Evolutionary conservation across 2,888 invertebrate species (phyloP), one percentile per base, ranked within the genome.

Genomic region (Litoditis marina): DNA sequence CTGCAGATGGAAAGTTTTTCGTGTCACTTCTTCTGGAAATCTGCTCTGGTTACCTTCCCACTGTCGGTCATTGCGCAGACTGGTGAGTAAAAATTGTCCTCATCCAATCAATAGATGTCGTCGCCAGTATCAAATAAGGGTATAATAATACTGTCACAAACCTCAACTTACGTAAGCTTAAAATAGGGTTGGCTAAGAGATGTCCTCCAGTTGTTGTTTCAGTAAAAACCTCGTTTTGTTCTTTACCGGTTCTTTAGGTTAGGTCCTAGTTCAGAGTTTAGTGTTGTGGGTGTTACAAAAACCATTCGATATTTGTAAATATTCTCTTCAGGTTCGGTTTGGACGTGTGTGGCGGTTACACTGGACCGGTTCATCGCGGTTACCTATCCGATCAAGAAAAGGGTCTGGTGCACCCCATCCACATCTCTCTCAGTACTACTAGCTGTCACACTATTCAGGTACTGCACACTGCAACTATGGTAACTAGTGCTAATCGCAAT

Each of bases 281-380:
- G n/a, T 39, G 11, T 39, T 39, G 13, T 11, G 13, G n/a, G 11
- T 39, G 13, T 22, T 8, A 11, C 1, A 13, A n/a, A 13, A 16
- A 25, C 1, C 49, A 22, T 13, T 25, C 54, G 6, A 1, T 34
- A n/a, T 53, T 3, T 0, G 6, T 16, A 8, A 50, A 11, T 28
- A n/a, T 19, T 16, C 53, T 30, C 25, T 56, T 58, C 42, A 58
- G 78, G 77, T 13, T 75, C 75, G 8, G 79, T 80, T 22, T 80
- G 78, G 78, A 81, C 80, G 22, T 79, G 78, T 49, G 80, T 80
- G n/a, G 80, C 80, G 13, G 77, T 80, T 7, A 80, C 80, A 4
- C 73, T 80, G 8, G 80, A 80, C 55, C 75, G 80, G 7, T 79
- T 77, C 50, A 64, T 80, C n/a, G 80, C 80, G 31, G 78, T 80